Percentiles rank a stretch among this genome's conserved stretches.
These are phyloP conservation scores for Petrolisthes manimaculis DNA, from an alignment of 2,888 invertebrate genomes.

Conservation along the genomic window DNA sequence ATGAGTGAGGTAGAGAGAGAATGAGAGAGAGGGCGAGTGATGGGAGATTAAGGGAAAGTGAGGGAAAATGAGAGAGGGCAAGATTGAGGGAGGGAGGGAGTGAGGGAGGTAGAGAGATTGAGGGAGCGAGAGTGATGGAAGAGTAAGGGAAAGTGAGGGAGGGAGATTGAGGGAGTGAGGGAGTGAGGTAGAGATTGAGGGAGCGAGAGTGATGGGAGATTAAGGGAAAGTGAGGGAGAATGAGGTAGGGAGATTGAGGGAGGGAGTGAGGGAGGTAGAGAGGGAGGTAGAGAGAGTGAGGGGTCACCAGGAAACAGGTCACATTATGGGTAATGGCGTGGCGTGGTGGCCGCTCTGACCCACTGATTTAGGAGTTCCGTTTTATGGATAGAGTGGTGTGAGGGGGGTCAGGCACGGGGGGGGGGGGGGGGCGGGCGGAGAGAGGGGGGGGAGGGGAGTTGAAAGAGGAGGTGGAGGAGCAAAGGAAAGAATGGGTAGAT, in stretches of 20 bases:
- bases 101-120: neutral
- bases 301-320: conserved; percentile 38
- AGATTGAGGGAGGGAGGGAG: neutral
- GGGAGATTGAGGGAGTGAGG: conserved; percentile 6
- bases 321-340: conserved; percentile 50
- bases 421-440: neutral
- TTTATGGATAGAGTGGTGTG: conserved; percentile 36
- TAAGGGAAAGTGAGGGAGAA: neutral
- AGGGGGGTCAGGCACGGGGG: neutral
- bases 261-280: neutral
- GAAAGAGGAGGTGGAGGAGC: neutral
- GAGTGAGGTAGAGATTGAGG: neutral
- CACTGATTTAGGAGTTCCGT: conserved; percentile 52
- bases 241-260: neutral
- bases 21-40: neutral
- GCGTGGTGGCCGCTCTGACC: conserved; percentile 37
- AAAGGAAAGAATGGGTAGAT: neutral
- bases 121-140: neutral
- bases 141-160: neutral
- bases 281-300: conserved; percentile 15
- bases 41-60: neutral
- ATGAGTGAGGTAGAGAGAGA: neutral
- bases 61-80: neutral
- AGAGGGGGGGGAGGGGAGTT: neutral
- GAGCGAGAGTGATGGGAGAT: no score